A percentile compares a stretch with the other conserved stretches of the same genome.
Conservation (phyloP, 37 sponge, comb jelly and placozoan species). For the Bolinopsis microptera region DNA sequence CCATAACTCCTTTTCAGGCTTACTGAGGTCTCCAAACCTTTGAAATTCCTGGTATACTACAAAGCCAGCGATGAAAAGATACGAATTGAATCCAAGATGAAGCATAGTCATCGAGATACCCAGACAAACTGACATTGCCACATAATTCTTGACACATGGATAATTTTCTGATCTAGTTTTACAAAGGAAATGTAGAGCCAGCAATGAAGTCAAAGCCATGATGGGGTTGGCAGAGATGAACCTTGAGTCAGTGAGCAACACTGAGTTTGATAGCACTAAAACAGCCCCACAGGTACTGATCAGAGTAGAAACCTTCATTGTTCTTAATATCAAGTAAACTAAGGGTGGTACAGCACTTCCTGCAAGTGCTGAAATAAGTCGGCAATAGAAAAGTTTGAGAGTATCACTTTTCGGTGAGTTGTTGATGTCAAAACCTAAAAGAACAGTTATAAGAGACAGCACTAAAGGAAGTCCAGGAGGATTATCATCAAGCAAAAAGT, state of each 20-base stretch:
- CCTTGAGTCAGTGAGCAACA: constrained; percentile 6
- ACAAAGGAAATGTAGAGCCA: background rate
- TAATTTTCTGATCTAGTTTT: background rate
- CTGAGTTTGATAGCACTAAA: background rate
- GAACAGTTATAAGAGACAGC: background rate
- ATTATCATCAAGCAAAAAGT: background rate
- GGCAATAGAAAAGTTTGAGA: background rate
- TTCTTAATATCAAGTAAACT: background rate
- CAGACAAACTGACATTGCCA: background rate
- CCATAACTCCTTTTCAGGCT: background rate
- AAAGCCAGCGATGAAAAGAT: background rate
- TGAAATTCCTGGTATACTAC: background rate
- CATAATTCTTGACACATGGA: background rate
- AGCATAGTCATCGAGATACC: background rate
- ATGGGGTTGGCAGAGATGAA: background rate
- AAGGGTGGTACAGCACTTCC: background rate
- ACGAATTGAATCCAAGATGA: background rate
- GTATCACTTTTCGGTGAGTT: background rate
- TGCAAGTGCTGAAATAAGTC: constrained; percentile 13
- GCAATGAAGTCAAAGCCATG: background rate
- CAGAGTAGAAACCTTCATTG: background rate
- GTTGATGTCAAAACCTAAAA: background rate
- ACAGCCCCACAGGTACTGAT: background rate
- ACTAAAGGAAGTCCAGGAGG: background rate
- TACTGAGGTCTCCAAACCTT: background rate